Conservation (phyloP, 2,797 vertebrate genomes). For the Bovichtus diacanthus region DNA sequence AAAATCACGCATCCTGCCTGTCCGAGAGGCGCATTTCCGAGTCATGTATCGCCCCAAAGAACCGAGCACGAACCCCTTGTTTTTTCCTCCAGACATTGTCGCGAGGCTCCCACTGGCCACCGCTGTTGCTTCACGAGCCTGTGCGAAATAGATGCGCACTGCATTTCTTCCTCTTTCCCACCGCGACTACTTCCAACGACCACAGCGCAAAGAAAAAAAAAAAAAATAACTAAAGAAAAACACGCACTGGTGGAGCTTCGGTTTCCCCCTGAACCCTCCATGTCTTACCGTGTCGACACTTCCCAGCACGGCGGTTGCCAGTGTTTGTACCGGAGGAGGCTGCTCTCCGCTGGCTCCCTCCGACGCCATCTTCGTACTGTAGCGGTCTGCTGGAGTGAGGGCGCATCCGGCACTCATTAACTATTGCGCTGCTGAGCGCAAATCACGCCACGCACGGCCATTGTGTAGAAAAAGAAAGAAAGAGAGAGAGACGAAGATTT, state of each 20-base stretch:
- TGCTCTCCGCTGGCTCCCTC: slow-evolving; percentile 92
- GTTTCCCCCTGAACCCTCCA: not conserved
- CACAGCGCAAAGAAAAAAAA: no score
- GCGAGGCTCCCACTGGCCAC: slow-evolving; percentile 43
- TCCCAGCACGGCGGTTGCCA: slow-evolving; percentile 83
- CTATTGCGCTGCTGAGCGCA: slow-evolving; percentile 79
- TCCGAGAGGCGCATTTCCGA: not conserved
- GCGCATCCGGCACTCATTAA: slow-evolving; percentile 81
- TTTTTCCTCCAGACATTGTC: slow-evolving; percentile 39
- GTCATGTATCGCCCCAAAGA: not conserved
- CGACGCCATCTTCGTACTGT: slow-evolving; percentile 96
- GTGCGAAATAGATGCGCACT: slow-evolving; percentile 59
- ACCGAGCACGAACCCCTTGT: not conserved
- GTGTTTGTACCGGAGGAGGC: slow-evolving; percentile 86
- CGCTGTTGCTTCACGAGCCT: slow-evolving; percentile 58
- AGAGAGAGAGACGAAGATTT: not conserved
- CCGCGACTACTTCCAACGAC: not conserved
- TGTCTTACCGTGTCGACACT: slow-evolving; percentile 85
- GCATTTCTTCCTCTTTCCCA: not conserved
- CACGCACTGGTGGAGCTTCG: not conserved
- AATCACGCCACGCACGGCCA: slow-evolving; percentile 56
- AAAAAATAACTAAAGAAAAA: no score
- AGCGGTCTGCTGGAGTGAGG: slow-evolving; percentile 84
- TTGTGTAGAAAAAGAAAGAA: not conserved
- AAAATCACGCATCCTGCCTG: accelerated